Evolutionary conservation across 2,113 vertebrate species (phyloP), one percentile per base, ranked within the genome.

Genomic region (Ranitomeya variabilis): DNA sequence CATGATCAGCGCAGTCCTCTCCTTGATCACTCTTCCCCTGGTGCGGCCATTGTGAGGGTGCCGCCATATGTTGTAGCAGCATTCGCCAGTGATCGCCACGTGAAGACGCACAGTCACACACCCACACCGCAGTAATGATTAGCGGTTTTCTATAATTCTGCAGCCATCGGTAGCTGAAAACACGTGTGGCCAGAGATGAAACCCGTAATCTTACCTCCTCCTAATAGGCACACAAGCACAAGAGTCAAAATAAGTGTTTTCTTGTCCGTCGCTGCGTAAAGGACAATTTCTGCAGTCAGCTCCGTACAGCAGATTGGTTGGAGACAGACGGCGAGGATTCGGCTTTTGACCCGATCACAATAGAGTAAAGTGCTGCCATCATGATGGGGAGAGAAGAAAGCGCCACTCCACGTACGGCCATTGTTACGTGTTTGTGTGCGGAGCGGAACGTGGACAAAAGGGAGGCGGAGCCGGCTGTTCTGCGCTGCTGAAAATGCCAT

Each of bases 121-220:
- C 37, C 26, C 18, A 76, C 62, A 18, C 52, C 6, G 11, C 15
- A 3, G n/a, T 57, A 26, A 85, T 76, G 51, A 66, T 51, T 59
- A 12, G 3, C 52, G 16, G 6, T 23, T 78, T 57, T 62, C 71
- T 77, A 11, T 62, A 89, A 37, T 37, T 54, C 14, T 89, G 83
- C 89, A 92, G 71, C 91, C 89, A 84, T 89, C 73, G 89, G 57
- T 84, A 57, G 90, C 23, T 31, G 21, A 92, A 89, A 91, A 45
- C 87, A 7, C 16, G 89, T 87, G 87, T 91, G 92, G 89, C 37
- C 11, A 69, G 87, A 91, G 60, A 60, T 88, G 85, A 37, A 57
- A 90, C 31, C 83, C 89, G 51, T 86, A 80, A 86, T 77, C 69
- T 89, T 90, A 86, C 91, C 64, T 89, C 54, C 59, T 15, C 88